Evolutionary conservation across 1,140 invertebrate genomes (phyloP), one percentile per base, ranked within the genome.

Genomic region (Palaemon carinicauda): DNA sequence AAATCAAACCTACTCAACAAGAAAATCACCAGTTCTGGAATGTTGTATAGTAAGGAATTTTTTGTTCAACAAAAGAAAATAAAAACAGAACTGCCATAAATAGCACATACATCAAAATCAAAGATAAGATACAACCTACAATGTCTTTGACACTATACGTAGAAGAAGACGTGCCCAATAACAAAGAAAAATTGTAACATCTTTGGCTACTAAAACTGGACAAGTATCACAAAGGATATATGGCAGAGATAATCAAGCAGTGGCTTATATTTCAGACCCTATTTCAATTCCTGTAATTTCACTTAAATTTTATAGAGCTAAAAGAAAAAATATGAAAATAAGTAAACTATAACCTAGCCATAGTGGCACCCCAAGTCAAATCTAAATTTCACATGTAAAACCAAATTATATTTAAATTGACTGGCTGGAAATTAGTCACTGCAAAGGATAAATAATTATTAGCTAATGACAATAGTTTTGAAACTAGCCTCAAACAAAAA

Each of bases 181-280:
- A 84, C 56, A 86, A 69, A 79, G 60, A 86, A 74, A 80, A 80
- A 80, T 86, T 80, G 77, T 74, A 86, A 80, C 77, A 86, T 86
- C 84, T 86, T 86, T 86, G 84, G 84, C 84, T 86, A 86, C 84
- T 86, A 80, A 73, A 71, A 71, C 53, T 53, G 24, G 84, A 78
- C 84, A 86, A 86, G 84, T 86, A 86, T 86, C 84, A 86, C 84
- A 86, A 86, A 52, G 84, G 84, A 86, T 71, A 27, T 80, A 73
- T 86, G 77, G 84, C 84, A 80, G 65, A 86, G 84, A 74, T 74
- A 51, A 27, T 29, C 24, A 24, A 73, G 27, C 33, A 29, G 24
- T 73, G 33, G 41, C 41, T 41, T 41, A 41, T 12, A 41, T 41
- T 41, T 41, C 41, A 41, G 41, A 41, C 41, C 41, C 41, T 9